Conservation (phyloP, 2,113 vertebrate genomes). For the Cyprinodon variegatus region DNA sequence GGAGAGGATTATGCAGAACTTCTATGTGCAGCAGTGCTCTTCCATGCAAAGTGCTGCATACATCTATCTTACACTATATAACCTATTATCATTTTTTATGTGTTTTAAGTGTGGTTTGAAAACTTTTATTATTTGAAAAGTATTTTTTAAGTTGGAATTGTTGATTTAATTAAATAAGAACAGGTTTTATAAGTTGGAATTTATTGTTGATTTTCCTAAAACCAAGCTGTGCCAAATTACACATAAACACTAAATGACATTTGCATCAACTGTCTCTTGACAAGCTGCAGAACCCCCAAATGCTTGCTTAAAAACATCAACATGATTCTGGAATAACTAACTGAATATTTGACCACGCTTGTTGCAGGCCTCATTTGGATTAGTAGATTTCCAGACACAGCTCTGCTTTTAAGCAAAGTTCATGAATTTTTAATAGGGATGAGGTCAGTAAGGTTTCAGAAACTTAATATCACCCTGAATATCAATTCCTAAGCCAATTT, state of each 20-base stretch:
- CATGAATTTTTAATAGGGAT: neutral
- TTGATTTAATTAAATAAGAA: neutral
- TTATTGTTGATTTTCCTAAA: too few species aligned
- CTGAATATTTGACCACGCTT: neutral
- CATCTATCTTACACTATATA: neutral
- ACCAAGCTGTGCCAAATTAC: neutral
- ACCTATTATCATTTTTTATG: neutral
- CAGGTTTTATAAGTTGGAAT: too few species aligned
- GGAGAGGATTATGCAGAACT: neutral
- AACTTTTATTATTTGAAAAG: neutral
- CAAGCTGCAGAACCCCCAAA: neutral
- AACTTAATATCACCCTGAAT: neutral
- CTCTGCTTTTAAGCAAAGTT: neutral
- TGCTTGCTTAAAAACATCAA: neutral
- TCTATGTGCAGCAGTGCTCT: neutral
- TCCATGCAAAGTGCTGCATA: neutral
- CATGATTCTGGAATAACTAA: neutral
- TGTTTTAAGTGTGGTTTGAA: neutral
- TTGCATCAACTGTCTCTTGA: neutral
- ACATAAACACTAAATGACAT: neutral
- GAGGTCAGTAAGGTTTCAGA: neutral
- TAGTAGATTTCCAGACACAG: neutral
- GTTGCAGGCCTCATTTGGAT: neutral
- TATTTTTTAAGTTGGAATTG: neutral
- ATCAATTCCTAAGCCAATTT: neutral